Percentiles rank a stretch among this genome's conserved stretches.
Evolutionary conservation across 2,113 vertebrate species (phyloP).

Genomic region (Oenanthe oenanthe): DNA sequence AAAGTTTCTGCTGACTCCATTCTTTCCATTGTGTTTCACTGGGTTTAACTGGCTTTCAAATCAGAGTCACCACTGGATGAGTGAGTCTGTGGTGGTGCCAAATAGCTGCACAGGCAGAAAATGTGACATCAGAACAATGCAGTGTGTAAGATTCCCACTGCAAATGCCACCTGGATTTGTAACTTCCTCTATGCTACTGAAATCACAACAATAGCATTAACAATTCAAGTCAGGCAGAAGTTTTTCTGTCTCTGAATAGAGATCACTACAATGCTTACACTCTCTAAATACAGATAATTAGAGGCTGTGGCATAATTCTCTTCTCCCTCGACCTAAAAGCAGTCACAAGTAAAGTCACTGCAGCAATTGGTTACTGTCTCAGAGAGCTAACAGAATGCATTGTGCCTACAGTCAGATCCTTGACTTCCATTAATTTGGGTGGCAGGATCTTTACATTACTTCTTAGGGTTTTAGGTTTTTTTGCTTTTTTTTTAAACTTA

Average conservation of each 20-base stretch:
- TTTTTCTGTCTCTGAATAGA: constrained; percentile 18
- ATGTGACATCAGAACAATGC: background rate
- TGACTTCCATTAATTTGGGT: background rate
- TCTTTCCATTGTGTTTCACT: background rate
- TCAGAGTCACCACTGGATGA: background rate
- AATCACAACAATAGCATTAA: constrained; percentile 15
- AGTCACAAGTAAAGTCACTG: background rate
- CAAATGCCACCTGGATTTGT: background rate
- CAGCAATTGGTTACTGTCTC: background rate
- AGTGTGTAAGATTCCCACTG: background rate
- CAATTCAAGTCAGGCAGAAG: constrained; percentile 39
- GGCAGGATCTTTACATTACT: background rate
- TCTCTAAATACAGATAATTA: constrained; percentile 51
- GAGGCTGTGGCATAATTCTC: constrained; percentile 25
- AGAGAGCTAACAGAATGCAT: background rate
- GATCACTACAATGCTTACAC: constrained; percentile 23
- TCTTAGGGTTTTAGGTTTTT: background rate
- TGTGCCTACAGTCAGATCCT: background rate
- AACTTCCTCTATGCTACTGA: background rate
- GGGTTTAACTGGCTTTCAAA: background rate
- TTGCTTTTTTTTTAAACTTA: background rate
- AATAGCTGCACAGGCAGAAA: background rate
- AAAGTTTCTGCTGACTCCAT: background rate
- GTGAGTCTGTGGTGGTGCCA: background rate
- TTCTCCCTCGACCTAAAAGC: constrained; percentile 7